phyloP scores from a whole-genome alignment of 2,113 vertebrate species.

The Delphinapterus leucas region DNA sequence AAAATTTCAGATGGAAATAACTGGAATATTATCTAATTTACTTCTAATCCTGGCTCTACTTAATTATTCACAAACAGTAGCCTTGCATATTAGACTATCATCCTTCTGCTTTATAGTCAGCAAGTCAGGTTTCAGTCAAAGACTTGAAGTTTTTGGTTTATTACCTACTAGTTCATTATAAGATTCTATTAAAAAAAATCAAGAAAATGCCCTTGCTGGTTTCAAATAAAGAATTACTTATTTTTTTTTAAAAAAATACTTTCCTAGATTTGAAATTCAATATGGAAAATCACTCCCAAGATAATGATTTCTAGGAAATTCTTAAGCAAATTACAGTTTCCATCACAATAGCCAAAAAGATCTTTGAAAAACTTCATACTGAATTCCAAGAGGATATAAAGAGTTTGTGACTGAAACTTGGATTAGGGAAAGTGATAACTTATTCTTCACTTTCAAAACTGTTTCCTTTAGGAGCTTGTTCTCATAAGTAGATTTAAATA shows the following conservation, averaged over 20 bases:
- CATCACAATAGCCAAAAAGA: background rate
- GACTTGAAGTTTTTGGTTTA: background rate
- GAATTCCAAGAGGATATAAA: background rate
- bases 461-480: background rate
- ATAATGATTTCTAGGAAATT: background rate
- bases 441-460: slow-evolving; percentile 8
- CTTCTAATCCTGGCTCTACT: background rate
- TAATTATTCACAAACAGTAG: background rate
- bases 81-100: background rate
- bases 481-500: background rate
- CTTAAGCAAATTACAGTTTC: slow-evolving; percentile 25
- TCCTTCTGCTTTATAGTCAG: background rate
- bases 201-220: background rate
- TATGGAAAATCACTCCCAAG: slow-evolving; percentile 14
- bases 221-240: background rate
- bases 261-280: slow-evolving; percentile 26
- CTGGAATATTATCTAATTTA: background rate
- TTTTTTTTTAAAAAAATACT: background rate
- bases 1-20: background rate
- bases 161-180: background rate
- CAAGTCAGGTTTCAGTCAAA: background rate
- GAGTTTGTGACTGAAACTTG: background rate
- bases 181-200: background rate
- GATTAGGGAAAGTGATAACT: background rate
- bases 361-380: background rate